A percentile compares a stretch with the other conserved stretches of the same genome.
Conservation (phyloP, 2,797 vertebrate species). For the Prionace glauca region DNA sequence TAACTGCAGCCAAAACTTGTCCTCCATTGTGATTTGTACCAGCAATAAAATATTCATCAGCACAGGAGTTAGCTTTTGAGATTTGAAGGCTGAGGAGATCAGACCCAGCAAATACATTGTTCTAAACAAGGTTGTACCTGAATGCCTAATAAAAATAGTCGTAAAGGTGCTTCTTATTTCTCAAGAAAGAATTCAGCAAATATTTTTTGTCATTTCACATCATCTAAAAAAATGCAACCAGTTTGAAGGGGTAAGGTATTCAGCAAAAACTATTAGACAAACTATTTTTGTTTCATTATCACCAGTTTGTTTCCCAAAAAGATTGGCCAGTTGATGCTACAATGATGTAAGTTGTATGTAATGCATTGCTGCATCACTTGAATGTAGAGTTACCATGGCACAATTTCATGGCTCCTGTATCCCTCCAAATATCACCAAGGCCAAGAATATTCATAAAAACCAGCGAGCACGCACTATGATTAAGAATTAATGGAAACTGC, state of each 20-base stretch:
- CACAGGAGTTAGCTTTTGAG: not conserved
- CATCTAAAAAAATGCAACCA: too few species aligned
- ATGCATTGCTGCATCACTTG: not conserved
- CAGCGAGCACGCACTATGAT: not conserved
- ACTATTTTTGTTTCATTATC: too few species aligned
- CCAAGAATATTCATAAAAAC: not conserved
- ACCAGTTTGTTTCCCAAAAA: too few species aligned
- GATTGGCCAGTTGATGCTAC: too few species aligned
- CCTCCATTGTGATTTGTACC: conserved; percentile 12
- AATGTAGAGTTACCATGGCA: not conserved
- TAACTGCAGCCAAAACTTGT: conserved; percentile 24
- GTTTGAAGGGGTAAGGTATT: too few species aligned
- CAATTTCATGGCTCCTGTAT: not conserved
- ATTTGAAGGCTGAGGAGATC: conserved; percentile 14
- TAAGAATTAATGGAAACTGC: not conserved
- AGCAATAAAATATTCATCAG: conserved; percentile 27
- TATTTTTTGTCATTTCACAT: not conserved
- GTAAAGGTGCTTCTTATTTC: not conserved
- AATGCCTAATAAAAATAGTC: not conserved
- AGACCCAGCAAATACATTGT: not conserved
- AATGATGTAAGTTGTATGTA: not conserved
- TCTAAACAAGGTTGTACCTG: not conserved
- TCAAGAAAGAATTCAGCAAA: not conserved
- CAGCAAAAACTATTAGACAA: too few species aligned
- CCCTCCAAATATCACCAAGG: not conserved